Percentiles rank a stretch among this genome's conserved stretches.
phyloP scores from a whole-genome alignment of 2,888 invertebrate genomes.

The Mycalesis mineus region DNA sequence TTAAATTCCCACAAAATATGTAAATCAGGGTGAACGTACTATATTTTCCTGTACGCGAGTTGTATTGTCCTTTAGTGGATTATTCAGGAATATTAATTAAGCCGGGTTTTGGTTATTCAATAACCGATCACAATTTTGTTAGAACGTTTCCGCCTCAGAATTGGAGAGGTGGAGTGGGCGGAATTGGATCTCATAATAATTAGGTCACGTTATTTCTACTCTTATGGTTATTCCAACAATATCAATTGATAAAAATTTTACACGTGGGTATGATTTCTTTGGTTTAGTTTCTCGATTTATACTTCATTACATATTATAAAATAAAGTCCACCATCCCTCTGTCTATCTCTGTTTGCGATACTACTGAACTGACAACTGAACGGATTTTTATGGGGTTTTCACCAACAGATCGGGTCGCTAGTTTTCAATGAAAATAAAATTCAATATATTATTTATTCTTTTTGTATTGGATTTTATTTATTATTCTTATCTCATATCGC shows the following conservation, averaged over 20 bases:
- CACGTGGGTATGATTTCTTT: no score
- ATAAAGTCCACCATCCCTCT: no score
- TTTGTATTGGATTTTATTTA: no score
- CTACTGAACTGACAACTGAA: no score
- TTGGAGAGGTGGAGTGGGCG: neutral
- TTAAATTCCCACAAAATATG: neutral
- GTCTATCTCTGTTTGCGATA: no score
- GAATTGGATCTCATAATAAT: neutral
- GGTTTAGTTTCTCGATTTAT: no score
- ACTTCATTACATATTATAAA: no score
- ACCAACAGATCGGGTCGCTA: no score
- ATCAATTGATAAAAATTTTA: neutral
- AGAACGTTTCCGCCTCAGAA: neutral
- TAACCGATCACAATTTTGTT: slow-evolving; percentile 13
- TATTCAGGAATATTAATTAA: slow-evolving; percentile 17
- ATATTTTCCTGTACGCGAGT: neutral
- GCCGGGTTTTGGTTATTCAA: slow-evolving; percentile 10
- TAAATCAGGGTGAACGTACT: neutral
- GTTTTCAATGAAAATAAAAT: no score
- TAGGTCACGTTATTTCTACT: neutral
- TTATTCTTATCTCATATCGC: no score
- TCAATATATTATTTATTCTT: no score
- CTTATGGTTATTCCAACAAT: neutral
- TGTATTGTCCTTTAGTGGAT: slow-evolving; percentile 4
- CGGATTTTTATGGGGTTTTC: no score